These are phyloP conservation scores for Antechinus stuartii DNA, from an alignment of 2,113 vertebrate genomes.

Conservation along the genomic window DNA sequence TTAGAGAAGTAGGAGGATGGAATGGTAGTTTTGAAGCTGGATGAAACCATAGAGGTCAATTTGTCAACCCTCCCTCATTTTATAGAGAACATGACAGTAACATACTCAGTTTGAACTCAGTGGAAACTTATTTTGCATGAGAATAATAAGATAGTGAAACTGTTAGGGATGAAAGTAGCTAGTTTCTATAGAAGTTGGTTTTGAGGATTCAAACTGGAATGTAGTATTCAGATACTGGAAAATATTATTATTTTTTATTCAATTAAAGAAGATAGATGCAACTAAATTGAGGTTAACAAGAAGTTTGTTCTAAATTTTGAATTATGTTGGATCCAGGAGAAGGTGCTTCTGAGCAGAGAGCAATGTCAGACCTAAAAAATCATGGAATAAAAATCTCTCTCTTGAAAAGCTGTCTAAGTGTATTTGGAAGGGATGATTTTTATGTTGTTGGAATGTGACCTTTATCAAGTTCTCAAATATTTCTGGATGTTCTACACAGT, in stretches of 20 bases:
- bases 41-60: neutral
- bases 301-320: slow-evolving; percentile 19
- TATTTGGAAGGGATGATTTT: neutral
- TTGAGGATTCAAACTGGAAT: slow-evolving; percentile 21
- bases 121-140: neutral
- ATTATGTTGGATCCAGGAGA: neutral
- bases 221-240: slow-evolving; percentile 22
- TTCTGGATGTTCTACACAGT: neutral
- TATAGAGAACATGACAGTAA: neutral
- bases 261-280: neutral
- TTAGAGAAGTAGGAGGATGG: neutral
- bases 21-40: neutral
- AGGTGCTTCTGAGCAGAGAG: neutral
- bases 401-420: neutral
- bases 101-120: neutral
- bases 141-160: neutral
- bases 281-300: neutral
- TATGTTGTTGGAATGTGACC: slow-evolving; percentile 12
- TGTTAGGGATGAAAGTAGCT: slow-evolving; percentile 17
- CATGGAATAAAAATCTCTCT: neutral
- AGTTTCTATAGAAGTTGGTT: slow-evolving; percentile 34
- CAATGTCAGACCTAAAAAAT: neutral
- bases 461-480: slow-evolving; percentile 19
- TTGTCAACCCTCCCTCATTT: neutral
- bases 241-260: neutral